A percentile compares a stretch with the other conserved stretches of the same genome.
Conservation (phyloP, 2,797 vertebrate genomes). For the Diplodus puntazzo region DNA sequence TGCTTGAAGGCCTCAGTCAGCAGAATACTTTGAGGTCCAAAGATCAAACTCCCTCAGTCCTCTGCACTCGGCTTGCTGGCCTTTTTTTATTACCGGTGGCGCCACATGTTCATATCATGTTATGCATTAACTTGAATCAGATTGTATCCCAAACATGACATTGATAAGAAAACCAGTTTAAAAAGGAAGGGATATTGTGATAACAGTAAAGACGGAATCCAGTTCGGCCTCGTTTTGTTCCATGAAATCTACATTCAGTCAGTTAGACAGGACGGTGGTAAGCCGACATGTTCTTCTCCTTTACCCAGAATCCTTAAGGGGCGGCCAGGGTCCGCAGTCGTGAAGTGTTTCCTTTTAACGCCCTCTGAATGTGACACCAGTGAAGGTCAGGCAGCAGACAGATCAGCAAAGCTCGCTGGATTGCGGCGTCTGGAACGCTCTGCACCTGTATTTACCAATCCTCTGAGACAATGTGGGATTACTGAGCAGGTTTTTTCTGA, state of each 20-base stretch:
- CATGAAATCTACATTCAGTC: constrained; percentile 22
- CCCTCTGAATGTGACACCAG: constrained; percentile 80
- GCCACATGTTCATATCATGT: constrained; percentile 21
- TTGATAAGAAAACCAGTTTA: constrained; percentile 24
- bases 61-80: constrained; percentile 33
- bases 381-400: constrained; percentile 88
- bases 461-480: constrained; percentile 54
- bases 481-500: constrained; percentile 31
- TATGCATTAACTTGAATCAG: constrained; percentile 23
- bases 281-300: constrained; percentile 34
- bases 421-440: constrained; percentile 70
- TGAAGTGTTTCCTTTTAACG: constrained; percentile 62
- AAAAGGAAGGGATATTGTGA: not conserved
- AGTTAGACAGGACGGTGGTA: constrained; percentile 6
- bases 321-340: constrained; percentile 47
- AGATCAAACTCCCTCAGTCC: constrained; percentile 59
- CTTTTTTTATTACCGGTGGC: constrained; percentile 40
- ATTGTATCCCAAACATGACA: not conserved
- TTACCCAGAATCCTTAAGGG: constrained; percentile 48
- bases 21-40: constrained; percentile 65
- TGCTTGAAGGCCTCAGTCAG: constrained; percentile 69
- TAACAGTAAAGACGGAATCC: not conserved
- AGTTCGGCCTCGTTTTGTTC: constrained; percentile 12
- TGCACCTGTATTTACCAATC: constrained; percentile 67
- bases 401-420: constrained; percentile 72